phyloP scores from a whole-genome alignment of 2,888 invertebrate genomes.

The Pristionchus fissidentatus region DNA sequence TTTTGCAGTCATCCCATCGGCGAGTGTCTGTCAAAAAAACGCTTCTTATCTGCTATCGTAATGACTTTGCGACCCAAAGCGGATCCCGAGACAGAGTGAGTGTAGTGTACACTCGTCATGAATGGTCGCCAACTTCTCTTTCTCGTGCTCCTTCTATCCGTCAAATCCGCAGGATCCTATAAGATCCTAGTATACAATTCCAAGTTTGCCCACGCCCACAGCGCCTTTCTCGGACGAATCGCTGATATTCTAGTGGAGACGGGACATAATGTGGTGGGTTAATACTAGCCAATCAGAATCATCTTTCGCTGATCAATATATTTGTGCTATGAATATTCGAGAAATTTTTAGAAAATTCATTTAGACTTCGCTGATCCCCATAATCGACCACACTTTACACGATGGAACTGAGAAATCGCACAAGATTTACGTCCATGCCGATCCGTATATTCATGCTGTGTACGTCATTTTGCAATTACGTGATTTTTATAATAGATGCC shows the following conservation, averaged over 20 bases:
- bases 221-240: not conserved
- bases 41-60: too few relatives aligned
- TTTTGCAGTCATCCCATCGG: too few relatives aligned
- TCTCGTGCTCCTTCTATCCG: not conserved
- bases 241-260: not conserved
- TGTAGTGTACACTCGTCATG: too few relatives aligned
- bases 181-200: slow-evolving; percentile 12
- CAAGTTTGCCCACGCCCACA: slow-evolving; percentile 1
- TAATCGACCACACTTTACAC: not conserved
- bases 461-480: too few relatives aligned
- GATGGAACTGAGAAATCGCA: slow-evolving; percentile 9
- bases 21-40: too few relatives aligned
- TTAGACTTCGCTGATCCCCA: slow-evolving; percentile 27
- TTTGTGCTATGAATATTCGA: not conserved
- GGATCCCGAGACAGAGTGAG: too few relatives aligned
- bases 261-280: slow-evolving; percentile 1
- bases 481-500: not conserved
- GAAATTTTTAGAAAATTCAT: not conserved
- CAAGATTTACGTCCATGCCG: slow-evolving; percentile 11
- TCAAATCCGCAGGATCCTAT: not conserved
- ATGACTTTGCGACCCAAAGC: too few relatives aligned
- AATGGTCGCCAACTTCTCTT: not conserved
- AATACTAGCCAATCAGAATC: not conserved
- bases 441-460: not conserved
- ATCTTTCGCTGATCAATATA: too few relatives aligned